Evolutionary conservation across 1,140 invertebrate species (phyloP), one percentile per base, ranked within the genome.

Genomic region (Zaprionus taronus): DNA sequence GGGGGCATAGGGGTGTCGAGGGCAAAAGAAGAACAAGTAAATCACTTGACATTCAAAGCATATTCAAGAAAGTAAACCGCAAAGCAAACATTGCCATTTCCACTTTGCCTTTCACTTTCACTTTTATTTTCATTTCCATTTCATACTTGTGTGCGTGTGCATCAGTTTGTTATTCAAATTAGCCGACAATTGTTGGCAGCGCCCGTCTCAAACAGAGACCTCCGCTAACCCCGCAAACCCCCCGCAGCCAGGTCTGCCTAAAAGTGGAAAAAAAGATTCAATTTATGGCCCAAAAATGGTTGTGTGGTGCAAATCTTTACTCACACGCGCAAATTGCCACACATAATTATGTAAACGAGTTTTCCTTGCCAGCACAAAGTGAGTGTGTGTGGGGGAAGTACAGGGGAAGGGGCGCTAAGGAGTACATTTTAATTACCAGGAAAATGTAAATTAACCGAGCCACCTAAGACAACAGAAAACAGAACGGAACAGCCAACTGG

Each of bases 271-370:
- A 72, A 79, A 85, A 76, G 73, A 67, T 77, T 81, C 72, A 85
- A 85, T 83, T 64, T 73, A 69, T 73, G 73, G 58, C 66, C 74
- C 70, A 62, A 70, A 65, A 64, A 67, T 64, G 22, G 55, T 75
- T 57, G 70, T 65, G 60, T 70, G 65, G 72, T 69, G 79, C 55
- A 87, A 89, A 87, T 87, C 83, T 89, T 87, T 77, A 36, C 68
- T 55, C 74, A 68, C 74, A 79, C 69, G 70, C 78, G 68, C 81
- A 89, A 81, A 89, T 81, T 84, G 84, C 78, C 84, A 89, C 84
- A 87, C 84, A 87, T 89, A 87, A 87, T 87, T 89, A 87, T 87
- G 81, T 84, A 81, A 87, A 87, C 87, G 84, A 84, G 65, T 89
- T 80, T 76, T 60, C 24, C 53, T 73, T 72, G 66, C n/a, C 36